phyloP scores from a whole-genome alignment of 2,797 vertebrate genomes.

The Brotula barbata region DNA sequence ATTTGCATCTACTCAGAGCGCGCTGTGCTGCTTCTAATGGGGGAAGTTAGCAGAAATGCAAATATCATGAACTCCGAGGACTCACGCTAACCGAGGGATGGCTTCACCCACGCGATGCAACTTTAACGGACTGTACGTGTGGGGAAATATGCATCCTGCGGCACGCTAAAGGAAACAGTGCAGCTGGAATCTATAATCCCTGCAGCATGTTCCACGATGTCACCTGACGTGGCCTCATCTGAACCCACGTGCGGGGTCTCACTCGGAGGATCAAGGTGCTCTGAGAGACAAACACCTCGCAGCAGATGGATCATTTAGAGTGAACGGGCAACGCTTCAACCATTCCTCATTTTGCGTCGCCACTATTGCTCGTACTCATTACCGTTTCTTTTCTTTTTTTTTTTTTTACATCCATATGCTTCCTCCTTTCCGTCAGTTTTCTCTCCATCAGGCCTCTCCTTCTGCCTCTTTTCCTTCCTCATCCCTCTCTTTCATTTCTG shows the following conservation, averaged over 20 bases:
- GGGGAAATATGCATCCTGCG: no score
- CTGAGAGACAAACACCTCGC: conserved; percentile 42
- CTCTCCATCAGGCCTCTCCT: background rate
- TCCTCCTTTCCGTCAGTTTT: conserved; percentile 24
- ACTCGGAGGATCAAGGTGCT: conserved; percentile 44
- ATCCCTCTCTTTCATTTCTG: conserved; percentile 11
- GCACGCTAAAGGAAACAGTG: no score
- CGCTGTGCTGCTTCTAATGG: background rate
- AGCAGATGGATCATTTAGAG: conserved; percentile 47
- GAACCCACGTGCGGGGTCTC: no score
- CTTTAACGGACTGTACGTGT: no score
- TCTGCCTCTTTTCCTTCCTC: background rate
- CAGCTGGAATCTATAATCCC: no score
- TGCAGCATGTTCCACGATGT: no score
- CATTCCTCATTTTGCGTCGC: conserved; percentile 25
- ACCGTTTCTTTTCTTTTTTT: conserved; percentile 6
- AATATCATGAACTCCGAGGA: background rate
- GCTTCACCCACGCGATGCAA: no score
- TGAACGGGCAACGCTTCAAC: conserved; percentile 34
- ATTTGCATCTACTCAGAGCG: no score
- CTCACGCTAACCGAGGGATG: no score
- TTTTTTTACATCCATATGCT: conserved; percentile 18
- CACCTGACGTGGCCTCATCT: no score
- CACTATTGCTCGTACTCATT: conserved; percentile 29
- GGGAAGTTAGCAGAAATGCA: background rate